phyloP scores from a whole-genome alignment of 2,888 invertebrate species.

The Limenitis camilla region DNA sequence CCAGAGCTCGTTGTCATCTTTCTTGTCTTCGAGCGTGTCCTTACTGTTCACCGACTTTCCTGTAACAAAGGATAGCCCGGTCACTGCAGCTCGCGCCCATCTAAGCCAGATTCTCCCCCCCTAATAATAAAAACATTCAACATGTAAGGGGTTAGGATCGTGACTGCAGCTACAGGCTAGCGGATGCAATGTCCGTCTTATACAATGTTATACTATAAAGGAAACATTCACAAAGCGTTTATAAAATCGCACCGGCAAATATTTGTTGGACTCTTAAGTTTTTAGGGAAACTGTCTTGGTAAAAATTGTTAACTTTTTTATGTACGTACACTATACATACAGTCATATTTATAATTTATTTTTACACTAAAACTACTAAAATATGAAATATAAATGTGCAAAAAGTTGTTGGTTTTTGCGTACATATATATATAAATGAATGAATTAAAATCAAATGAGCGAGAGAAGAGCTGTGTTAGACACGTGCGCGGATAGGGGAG shows the following conservation, averaged over 20 bases:
- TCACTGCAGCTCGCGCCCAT: conserved; percentile 41
- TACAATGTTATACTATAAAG: neutral
- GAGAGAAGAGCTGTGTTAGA: conserved; percentile 4
- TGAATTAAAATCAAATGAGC: conserved; percentile 2
- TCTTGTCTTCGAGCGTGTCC: conserved; percentile 80
- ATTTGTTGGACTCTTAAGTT: neutral
- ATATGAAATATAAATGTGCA: neutral
- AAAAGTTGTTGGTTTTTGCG: neutral
- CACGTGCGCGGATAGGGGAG: conserved; percentile 11
- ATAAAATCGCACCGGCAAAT: neutral
- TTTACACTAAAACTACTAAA: no score
- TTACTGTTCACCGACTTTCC: conserved; percentile 77
- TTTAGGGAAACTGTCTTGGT: neutral
- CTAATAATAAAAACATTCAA: neutral
- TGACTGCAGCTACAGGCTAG: conserved; percentile 12
- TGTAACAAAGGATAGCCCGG: conserved; percentile 66
- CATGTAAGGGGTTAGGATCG: neutral
- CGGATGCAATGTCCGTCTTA: conserved; percentile 6
- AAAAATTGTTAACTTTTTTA: neutral
- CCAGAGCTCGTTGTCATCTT: conserved; percentile 91
- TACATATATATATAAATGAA: neutral
- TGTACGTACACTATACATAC: no score
- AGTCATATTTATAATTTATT: no score
- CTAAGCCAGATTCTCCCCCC: conserved; percentile 20
- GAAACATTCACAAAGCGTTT: conserved; percentile 7